Percentiles rank a stretch among this genome's conserved stretches.
Evolutionary conservation across 2,113 vertebrate genomes (phyloP).

Genomic region (Ceyx margarethae): DNA sequence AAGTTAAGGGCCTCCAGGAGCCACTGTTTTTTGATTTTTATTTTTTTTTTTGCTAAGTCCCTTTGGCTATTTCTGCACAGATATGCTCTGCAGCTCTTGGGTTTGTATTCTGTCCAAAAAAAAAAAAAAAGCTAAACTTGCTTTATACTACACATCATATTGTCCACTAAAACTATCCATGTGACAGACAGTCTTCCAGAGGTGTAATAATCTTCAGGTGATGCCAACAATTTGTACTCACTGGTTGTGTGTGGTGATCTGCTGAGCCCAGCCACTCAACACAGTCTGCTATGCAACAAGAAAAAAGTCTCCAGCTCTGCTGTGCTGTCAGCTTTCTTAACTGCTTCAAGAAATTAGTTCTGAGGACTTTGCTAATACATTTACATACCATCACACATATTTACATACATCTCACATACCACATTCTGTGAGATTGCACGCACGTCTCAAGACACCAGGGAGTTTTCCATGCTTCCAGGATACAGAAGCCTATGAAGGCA

Average conservation of each 20-base stretch:
- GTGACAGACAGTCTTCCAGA: neutral
- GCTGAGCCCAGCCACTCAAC: neutral
- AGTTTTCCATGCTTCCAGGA: neutral
- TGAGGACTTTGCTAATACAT: neutral
- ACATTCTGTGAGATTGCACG: neutral
- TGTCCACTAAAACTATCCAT: neutral
- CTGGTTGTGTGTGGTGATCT: neutral
- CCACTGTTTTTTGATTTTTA: neutral
- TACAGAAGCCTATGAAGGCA: neutral
- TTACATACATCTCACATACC: neutral
- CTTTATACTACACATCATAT: neutral
- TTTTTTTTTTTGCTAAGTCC: neutral
- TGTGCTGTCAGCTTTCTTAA: neutral
- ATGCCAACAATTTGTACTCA: neutral
- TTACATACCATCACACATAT: accelerated
- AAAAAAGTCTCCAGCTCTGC: neutral
- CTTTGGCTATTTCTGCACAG: neutral
- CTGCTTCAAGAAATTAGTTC: neutral
- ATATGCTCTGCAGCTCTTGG: neutral
- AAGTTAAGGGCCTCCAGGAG: neutral
- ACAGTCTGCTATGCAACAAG: neutral
- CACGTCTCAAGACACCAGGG: neutral
- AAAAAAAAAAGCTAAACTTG: neutral
- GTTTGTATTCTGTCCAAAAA: neutral
- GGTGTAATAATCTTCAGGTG: neutral